Base-by-base conservation (phyloP, 92 coral and sea anemone genomes). In the Micromussa lordhowensis region DNA sequence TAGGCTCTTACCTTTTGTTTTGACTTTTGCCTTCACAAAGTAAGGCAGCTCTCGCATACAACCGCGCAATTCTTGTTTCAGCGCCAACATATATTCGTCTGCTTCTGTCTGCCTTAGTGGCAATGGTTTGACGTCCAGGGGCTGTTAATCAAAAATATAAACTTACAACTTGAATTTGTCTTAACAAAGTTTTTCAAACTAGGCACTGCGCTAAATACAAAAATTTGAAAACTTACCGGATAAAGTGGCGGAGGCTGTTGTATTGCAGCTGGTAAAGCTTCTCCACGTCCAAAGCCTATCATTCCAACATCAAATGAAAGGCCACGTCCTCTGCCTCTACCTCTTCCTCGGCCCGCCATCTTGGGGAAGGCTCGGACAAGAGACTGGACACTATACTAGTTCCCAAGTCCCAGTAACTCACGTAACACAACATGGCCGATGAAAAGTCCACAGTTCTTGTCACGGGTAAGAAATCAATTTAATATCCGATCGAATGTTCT, bases 271-370 rank as follows among this genome's bases (percentile, higher is more conserved):
- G 99, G 99, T 38, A 97, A 80, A 7, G 97, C 94, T 28, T 97
- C 99, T 80, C 99, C 99, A 78, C 98, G 92, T 53, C 96, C 96
- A 81, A 97, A 90, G 51, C 99, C 99, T 44, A 97, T 75, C 28
- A 92, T 81, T 22, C 92, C 88, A 38, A 97, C 91, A 87, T 97
- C 99, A 90, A 97, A 97, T 0, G 98, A 86, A 49, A 97, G 94
- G 12, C 98, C 95, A n/a, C 96, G 72, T 2, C 99, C 98, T 64
- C 82, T 95, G 0, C 99, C 99, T 64, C 98, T 89, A 24, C 99
- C 97, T 7, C 98, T 78, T 38, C 98, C 98, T 68, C 99, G 98
- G 61, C 99, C 99, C 96, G 99, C 98, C 99, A 97, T 97, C 89
- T 49, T 73, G 54, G 54, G 26, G 22, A 13, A 28, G 57, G 32